These are phyloP conservation scores for Nycticryphes semicollaris DNA, from an alignment of 2,113 vertebrate species.

Conservation along the genomic window DNA sequence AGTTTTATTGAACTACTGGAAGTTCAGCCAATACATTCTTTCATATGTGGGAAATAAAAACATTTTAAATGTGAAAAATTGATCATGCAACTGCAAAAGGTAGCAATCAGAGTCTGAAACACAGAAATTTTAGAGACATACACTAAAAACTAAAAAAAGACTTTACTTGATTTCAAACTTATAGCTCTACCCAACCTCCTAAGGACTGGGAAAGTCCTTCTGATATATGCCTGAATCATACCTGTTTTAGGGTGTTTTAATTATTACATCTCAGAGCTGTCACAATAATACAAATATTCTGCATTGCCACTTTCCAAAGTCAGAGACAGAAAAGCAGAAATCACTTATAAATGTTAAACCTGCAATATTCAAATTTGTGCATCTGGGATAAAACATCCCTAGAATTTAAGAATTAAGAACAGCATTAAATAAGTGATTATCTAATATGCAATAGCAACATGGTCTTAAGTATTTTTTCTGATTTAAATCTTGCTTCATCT, in stretches of 20 bases:
- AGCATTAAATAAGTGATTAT: constrained; percentile 1
- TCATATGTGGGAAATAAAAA: neutral
- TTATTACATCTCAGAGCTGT: neutral
- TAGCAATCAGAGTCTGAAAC: neutral
- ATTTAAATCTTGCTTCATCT: constrained; percentile 43
- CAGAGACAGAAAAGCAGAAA: neutral
- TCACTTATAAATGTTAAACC: neutral
- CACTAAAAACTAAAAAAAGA: neutral
- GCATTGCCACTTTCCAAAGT: neutral
- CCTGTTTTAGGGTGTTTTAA: neutral
- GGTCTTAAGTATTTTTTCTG: constrained; percentile 20
- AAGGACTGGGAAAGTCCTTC: neutral
- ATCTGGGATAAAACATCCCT: neutral
- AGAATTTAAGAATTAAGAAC: neutral
- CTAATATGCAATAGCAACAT: neutral
- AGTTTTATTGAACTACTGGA: neutral
- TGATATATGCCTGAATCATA: neutral
- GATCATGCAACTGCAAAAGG: neutral
- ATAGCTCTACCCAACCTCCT: neutral
- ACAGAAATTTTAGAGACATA: neutral
- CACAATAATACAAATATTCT: neutral
- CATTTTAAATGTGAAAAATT: neutral
- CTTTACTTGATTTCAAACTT: neutral
- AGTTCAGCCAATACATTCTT: neutral
- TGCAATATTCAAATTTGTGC: neutral